Evolutionary conservation across 2,888 invertebrate genomes (phyloP).

Genomic region (Mesoligia furuncula): DNA sequence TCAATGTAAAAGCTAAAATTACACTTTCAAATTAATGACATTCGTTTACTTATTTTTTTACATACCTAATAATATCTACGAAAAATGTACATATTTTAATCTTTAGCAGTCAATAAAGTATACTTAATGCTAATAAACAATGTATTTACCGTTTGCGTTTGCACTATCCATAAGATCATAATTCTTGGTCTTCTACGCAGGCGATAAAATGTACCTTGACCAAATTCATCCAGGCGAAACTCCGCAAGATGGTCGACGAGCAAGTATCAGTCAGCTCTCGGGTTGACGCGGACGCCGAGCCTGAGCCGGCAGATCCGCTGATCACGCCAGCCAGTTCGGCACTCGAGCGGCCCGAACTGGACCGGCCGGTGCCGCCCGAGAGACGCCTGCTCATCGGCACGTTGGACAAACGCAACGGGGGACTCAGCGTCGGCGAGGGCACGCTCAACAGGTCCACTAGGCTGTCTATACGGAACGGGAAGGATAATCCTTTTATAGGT

Average conservation of each 20-base stretch:
- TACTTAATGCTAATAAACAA: not conserved
- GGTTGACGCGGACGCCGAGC: conserved; percentile 89
- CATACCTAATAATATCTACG: not conserved
- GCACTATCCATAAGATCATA: conserved; percentile 1
- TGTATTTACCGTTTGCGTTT: not conserved
- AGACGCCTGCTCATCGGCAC: conserved; percentile 85
- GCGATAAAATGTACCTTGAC: conserved; percentile 50
- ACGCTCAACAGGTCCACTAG: conserved; percentile 83
- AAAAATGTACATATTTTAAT: not conserved
- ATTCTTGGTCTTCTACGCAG: conserved; percentile 29
- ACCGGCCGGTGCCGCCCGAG: conserved; percentile 85
- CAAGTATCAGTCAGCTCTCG: conserved; percentile 93
- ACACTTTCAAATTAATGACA: not conserved
- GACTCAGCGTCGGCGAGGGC: conserved; percentile 84
- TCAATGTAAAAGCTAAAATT: not conserved
- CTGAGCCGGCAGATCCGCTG: conserved; percentile 88
- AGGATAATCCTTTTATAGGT: conserved; percentile 88
- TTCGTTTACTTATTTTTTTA: not conserved
- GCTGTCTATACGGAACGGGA: conserved; percentile 86
- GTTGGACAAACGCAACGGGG: conserved; percentile 87
- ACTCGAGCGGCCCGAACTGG: conserved; percentile 80
- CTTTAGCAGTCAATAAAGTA: not conserved
- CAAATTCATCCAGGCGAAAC: conserved; percentile 91
- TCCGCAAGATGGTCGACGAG: conserved; percentile 97
- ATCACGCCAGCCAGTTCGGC: conserved; percentile 89